Evolutionary conservation across 1,140 invertebrate genomes (phyloP).

Genomic region (Gonatopus flavifemur): DNA sequence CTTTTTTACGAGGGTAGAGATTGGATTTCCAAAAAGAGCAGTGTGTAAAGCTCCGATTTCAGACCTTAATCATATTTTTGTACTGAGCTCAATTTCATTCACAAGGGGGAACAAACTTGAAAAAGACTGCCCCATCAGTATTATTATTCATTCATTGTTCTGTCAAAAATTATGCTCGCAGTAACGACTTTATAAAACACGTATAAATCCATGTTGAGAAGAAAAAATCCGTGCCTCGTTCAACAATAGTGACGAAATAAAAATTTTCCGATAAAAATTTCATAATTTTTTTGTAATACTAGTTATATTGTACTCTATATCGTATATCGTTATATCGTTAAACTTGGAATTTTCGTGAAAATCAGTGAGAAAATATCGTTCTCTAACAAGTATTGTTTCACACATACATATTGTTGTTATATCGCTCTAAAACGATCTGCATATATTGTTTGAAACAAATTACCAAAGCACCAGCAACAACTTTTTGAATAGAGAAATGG

Average conservation of each 20-base stretch:
- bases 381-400: neutral
- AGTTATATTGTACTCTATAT: neutral
- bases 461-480: neutral
- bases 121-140: too few relatives aligned
- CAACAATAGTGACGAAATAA: neutral
- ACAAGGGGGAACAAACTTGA: too few relatives aligned
- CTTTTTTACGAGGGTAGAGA: too few relatives aligned
- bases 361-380: too few relatives aligned
- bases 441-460: too few relatives aligned
- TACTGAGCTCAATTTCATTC: too few relatives aligned
- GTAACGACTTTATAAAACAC: neutral
- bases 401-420: neutral
- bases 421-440: neutral
- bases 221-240: neutral
- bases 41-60: too few relatives aligned
- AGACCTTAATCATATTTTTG: too few relatives aligned
- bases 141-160: neutral
- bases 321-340: too few relatives aligned
- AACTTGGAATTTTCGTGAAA: too few relatives aligned
- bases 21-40: too few relatives aligned
- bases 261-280: neutral
- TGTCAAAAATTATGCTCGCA: neutral
- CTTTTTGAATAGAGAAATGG: slow-evolving; percentile 2
- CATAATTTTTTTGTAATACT: neutral
- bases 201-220: neutral